A percentile compares a stretch with the other conserved stretches of the same genome.
Conservation (phyloP, 2,113 vertebrate genomes). For the Carlito syrichta region DNA sequence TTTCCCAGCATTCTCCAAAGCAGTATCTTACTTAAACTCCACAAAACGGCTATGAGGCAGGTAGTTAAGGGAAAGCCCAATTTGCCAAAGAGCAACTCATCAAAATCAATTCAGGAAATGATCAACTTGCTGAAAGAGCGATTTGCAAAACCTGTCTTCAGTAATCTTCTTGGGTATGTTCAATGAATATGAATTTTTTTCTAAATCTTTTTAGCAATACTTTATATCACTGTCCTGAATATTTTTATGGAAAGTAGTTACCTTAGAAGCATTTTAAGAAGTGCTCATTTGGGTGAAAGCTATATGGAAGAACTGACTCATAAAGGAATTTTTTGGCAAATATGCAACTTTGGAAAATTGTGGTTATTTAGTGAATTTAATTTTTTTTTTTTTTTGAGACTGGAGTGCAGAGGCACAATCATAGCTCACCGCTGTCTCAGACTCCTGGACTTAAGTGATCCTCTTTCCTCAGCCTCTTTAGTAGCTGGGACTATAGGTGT, state of each 20-base stretch:
- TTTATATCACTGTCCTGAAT: background rate
- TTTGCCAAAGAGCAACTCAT: background rate
- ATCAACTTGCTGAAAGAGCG: background rate
- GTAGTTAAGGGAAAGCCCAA: background rate
- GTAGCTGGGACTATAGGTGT: too few species aligned
- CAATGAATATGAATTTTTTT: background rate
- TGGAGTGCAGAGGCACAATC: too few species aligned
- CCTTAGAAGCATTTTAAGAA: background rate
- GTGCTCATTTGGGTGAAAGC: background rate
- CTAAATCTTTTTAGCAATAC: background rate
- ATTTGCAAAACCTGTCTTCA: background rate
- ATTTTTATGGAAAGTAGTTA: background rate
- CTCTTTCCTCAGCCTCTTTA: too few species aligned
- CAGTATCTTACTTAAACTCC: background rate
- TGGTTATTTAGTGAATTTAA: background rate
- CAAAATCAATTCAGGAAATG: background rate
- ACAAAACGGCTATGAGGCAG: background rate
- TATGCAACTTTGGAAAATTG: background rate
- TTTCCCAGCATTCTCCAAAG: background rate
- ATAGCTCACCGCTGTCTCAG: too few species aligned
- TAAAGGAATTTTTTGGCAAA: background rate
- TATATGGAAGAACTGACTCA: slow-evolving; percentile 12
- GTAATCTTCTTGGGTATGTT: background rate
- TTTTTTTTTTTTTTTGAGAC: too few species aligned
- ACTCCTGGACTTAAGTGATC: too few species aligned